Percentiles rank a stretch among this genome's conserved stretches.
Conservation (phyloP, 2,888 invertebrate species). For the Acronicta alni region DNA sequence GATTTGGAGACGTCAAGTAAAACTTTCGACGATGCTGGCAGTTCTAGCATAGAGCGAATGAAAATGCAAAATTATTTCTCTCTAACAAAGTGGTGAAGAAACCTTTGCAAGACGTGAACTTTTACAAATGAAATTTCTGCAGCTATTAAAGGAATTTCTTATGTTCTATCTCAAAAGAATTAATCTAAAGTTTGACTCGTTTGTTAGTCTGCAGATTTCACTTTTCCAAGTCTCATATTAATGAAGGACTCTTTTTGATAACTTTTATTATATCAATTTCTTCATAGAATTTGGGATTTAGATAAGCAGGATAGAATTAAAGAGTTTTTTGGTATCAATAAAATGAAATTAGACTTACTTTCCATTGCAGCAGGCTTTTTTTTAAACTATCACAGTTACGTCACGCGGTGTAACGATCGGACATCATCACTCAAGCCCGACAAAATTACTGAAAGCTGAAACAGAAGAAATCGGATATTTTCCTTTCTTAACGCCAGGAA, state of each 20-base stretch:
- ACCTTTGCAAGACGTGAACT: constrained; percentile 26
- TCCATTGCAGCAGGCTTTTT: constrained; percentile 39
- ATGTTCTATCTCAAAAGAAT: constrained; percentile 45
- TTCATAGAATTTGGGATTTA: background rate
- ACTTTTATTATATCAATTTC: background rate
- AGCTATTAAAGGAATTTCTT: constrained; percentile 41
- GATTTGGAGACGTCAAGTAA: constrained; percentile 2
- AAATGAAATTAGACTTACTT: constrained; percentile 44
- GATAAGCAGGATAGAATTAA: constrained; percentile 1
- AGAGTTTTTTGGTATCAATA: background rate
- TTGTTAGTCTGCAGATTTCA: constrained; percentile 12
- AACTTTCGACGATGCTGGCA: constrained; percentile 25
- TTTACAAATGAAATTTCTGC: constrained; percentile 30
- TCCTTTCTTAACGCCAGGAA: constrained; percentile 53
- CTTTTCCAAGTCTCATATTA: background rate
- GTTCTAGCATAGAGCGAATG: constrained; percentile 8
- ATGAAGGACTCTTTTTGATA: background rate
- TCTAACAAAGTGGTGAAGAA: constrained; percentile 24
- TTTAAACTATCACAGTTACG: constrained; percentile 35
- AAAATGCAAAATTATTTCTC: constrained; percentile 30
- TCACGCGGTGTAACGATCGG: constrained; percentile 27
- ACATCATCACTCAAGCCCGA: constrained; percentile 50
- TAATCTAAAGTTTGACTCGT: constrained; percentile 47
- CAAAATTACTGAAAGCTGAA: constrained; percentile 54
- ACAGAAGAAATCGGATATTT: constrained; percentile 61